Evolutionary conservation across 2,888 invertebrate species (phyloP), one percentile per base, ranked within the genome.

Genomic region (Clitarchus hookeri): DNA sequence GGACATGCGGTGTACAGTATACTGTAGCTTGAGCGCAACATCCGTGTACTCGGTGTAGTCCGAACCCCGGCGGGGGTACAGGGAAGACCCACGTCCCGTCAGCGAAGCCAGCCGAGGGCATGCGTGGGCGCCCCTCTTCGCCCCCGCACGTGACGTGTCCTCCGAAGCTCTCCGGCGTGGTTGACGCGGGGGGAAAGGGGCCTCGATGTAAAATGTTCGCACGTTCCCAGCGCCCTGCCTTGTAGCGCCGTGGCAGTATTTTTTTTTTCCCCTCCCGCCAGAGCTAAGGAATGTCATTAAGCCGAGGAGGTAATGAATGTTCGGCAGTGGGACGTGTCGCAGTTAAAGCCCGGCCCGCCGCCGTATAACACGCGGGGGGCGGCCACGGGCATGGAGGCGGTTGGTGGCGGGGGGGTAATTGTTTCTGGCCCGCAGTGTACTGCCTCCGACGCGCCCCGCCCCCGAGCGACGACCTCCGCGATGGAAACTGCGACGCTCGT

Each of bases 261-360:
- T 65, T 65, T 65, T 65, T n/a, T 65, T 8, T 23, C 8, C n/a
- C 53, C 53, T 12, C 53, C 19, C 53, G 65, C 65, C n/a, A n/a
- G n/a, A n/a, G 65, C 65, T n/a, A 48, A 65, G 65, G 65, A 65
- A 65, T 65, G 65, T 65, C 65, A 65, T 65, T 65, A 65, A 65
- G 65, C 65, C n/a, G 23, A 65, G 65, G 65, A 65, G 65, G 65
- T 65, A 65, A 65, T n/a, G 65, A 65, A 65, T 65, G 65, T n/a
- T n/a, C 65, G 65, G 65, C 65, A 65, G 65, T 23, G n/a, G 65
- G 65, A 65, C 65, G 65, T 19, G 65, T 65, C 65, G 65, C 65
- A 65, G 65, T n/a, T n/a, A n/a, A 65, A n/a, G 65, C 65, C 48
- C 3, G 48, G 12, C 48, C 48, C 48, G 48, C 16, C 36, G 48